Evolutionary conservation across 1,140 invertebrate species (phyloP), one percentile per base, ranked within the genome.

Genomic region (Anastrepha obliqua): DNA sequence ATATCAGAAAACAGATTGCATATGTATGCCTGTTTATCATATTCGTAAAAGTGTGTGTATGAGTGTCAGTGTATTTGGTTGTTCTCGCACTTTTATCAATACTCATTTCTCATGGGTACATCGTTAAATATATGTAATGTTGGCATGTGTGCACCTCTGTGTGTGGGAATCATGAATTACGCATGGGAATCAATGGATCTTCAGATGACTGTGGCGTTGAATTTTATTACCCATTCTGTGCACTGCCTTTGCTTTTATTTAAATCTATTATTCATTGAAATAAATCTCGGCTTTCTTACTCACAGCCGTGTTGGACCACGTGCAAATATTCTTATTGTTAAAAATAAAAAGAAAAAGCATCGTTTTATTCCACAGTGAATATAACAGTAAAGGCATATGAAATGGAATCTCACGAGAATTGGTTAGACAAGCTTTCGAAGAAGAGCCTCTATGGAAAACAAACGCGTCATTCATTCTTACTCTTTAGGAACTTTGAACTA

Each of bases 121-220:
- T 11, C 6, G 6, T 55, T 55, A 11, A 8, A 55, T 55, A 11
- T 55, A 55, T 9, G 9, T 55, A 55, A 29, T 13, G 60, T 62
- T 62, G 8, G 60, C 60, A 62, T 62, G 65, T 39, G 39, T 42
- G 65, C 65, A 39, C 29, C 1, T 51, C 42, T 9, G 70, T 42
- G 42, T 74, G 42, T 29, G 29, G 9, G 47, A 58, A 85, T 85
- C 81, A 29, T 85, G 51, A 85, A 58, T 59, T 85, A 59, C 51
- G 4, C 51, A 85, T 85, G 81, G 29, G 81, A 58, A 85, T 85
- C 47, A 59, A 59, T 85, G 81, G 9, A 39, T 85, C 51, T 59
- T 59, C 13, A 13, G 58, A 20, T 85, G 29, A 51, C 29, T 55
- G 13, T 20, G 8, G 9, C 20, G 29, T 85, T 59, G 81, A n/a